Conservation (phyloP, 2,888 invertebrate species). For the Orthosia incerta region DNA sequence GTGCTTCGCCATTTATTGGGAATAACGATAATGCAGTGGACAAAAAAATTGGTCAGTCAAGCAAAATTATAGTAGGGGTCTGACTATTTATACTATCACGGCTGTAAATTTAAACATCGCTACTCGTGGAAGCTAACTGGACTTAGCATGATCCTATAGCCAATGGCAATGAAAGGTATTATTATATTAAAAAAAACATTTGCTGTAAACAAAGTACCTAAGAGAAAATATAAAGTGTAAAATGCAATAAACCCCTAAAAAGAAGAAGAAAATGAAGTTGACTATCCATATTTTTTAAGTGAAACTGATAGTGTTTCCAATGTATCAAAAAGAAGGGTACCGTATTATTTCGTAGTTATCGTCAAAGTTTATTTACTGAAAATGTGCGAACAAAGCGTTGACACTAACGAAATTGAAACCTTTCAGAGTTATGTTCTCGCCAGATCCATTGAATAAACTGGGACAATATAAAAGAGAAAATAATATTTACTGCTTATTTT, state of each 20-base stretch:
- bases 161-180: too few relatives aligned
- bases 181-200: too few relatives aligned
- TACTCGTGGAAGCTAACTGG: too few relatives aligned
- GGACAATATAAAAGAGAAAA: constrained; percentile 22
- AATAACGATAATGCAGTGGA: too few relatives aligned
- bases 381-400: constrained; percentile 39
- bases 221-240: neutral
- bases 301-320: neutral
- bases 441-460: constrained; percentile 47
- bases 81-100: too few relatives aligned
- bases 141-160: too few relatives aligned
- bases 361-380: constrained; percentile 36
- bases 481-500: constrained; percentile 34
- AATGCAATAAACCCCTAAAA: neutral
- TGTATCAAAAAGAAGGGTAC: neutral
- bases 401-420: constrained; percentile 51
- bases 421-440: constrained; percentile 27
- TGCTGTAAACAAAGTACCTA: too few relatives aligned
- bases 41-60: too few relatives aligned
- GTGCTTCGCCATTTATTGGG: too few relatives aligned
- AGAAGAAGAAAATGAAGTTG: too few relatives aligned
- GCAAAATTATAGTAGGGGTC: too few relatives aligned
- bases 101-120: too few relatives aligned
- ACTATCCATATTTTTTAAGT: neutral
- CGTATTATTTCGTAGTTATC: constrained; percentile 18